These are phyloP conservation scores for Eupithecia dodoneata DNA, from an alignment of 2,888 invertebrate genomes.

Conservation along the genomic window DNA sequence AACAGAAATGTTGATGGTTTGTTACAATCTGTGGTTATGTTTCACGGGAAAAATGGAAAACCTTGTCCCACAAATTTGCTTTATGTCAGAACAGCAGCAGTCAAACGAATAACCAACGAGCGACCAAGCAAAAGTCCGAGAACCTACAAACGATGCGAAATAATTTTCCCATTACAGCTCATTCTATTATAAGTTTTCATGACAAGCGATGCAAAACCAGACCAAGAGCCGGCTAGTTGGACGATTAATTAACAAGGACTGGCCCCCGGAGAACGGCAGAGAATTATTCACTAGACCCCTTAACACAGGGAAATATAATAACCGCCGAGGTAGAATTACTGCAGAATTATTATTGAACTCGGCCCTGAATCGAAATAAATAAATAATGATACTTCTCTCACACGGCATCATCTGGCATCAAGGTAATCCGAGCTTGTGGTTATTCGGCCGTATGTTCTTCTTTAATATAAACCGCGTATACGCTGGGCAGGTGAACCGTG, in stretches of 20 bases:
- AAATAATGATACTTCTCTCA: background rate
- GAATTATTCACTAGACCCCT: conserved; percentile 62
- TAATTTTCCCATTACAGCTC: conserved; percentile 37
- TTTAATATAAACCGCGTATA: background rate
- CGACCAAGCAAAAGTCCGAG: conserved; percentile 3
- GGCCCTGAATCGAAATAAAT: background rate
- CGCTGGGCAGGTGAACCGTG: background rate
- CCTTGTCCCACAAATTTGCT: background rate
- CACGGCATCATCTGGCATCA: background rate
- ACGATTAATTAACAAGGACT: conserved; percentile 69
- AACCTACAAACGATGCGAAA: conserved; percentile 32
- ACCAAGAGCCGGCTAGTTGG: conserved; percentile 59
- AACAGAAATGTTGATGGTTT: conserved; percentile 40
- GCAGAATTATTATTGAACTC: background rate
- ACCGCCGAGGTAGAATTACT: conserved; percentile 17
- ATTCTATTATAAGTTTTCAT: conserved; percentile 54
- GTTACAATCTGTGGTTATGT: conserved; percentile 33
- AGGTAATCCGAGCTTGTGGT: background rate
- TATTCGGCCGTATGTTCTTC: background rate
- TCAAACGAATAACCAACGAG: background rate
- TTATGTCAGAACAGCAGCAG: background rate
- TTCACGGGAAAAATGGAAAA: conserved; percentile 2
- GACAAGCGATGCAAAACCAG: conserved; percentile 54
- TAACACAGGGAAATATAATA: conserved; percentile 29
- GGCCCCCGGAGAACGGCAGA: conserved; percentile 59